A percentile compares a stretch with the other conserved stretches of the same genome.
These are phyloP conservation scores for Synodontis membranacea DNA, from an alignment of 2,113 vertebrate genomes.

Conservation along the genomic window DNA sequence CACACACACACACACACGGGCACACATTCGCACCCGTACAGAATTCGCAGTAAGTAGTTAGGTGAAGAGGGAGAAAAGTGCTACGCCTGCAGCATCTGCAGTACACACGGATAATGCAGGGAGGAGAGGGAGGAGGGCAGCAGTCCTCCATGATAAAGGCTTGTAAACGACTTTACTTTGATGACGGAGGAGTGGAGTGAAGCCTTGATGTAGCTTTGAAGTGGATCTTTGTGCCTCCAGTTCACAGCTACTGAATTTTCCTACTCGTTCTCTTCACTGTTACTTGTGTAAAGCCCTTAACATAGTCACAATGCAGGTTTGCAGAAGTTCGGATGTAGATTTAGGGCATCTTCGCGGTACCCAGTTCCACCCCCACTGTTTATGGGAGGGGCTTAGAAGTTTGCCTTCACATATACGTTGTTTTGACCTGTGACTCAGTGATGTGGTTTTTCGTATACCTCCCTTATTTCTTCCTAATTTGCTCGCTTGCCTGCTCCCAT, in stretches of 20 bases:
- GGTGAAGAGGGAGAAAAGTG: constrained; percentile 39
- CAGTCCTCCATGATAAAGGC: not conserved
- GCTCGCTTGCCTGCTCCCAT: not conserved
- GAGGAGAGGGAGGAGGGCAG: not conserved
- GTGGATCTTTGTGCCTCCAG: not conserved
- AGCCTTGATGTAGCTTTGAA: not conserved
- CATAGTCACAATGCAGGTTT: not conserved
- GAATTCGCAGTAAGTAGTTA: constrained; percentile 49
- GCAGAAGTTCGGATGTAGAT: not conserved
- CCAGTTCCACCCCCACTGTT: not conserved
- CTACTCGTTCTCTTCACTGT: not conserved
- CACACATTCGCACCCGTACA: constrained; percentile 39
- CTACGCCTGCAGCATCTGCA: constrained; percentile 38
- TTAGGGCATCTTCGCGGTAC: not conserved
- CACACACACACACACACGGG: constrained; percentile 40
- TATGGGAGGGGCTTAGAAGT: not conserved
- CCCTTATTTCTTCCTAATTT: not conserved
- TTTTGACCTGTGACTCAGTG: not conserved
- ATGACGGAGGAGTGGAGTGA: not conserved
- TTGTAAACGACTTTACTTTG: not conserved
- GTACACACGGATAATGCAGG: not conserved
- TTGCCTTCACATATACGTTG: not conserved
- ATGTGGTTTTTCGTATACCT: not conserved
- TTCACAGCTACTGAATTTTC: not conserved
- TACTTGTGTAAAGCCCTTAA: not conserved